A percentile compares a stretch with the other conserved stretches of the same genome.
Evolutionary conservation across 2,888 invertebrate species (phyloP).

Genomic region (Lycocerus yunnanus): DNA sequence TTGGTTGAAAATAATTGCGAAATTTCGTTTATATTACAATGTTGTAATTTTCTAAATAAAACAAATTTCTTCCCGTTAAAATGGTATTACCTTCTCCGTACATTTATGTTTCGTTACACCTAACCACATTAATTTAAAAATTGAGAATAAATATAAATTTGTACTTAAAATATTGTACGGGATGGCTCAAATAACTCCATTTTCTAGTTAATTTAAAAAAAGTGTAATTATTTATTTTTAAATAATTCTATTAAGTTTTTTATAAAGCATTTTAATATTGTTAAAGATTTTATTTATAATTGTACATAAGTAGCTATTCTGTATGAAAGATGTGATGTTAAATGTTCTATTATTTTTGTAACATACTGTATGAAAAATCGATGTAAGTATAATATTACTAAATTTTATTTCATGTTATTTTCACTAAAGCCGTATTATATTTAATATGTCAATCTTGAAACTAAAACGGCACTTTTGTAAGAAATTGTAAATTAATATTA

Average conservation of each 20-base stretch:
- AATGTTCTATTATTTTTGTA: neutral
- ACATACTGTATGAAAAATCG: neutral
- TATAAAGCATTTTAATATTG: neutral
- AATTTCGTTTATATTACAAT: no score
- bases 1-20: no score
- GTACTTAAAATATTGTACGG: neutral
- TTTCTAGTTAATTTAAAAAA: neutral
- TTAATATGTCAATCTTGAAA: neutral
- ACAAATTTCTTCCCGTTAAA: no score
- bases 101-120: no score
- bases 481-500: neutral
- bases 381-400: neutral
- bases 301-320: neutral
- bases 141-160: no score
- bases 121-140: no score
- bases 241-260: neutral
- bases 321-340: neutral
- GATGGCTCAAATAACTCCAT: neutral
- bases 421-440: neutral
- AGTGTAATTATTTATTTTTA: neutral
- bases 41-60: no score
- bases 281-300: neutral
- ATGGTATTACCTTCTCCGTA: no score
- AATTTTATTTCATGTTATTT: neutral
- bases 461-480: neutral